phyloP scores from a whole-genome alignment of 1,140 invertebrate genomes.

The Calliphora vicina region DNA sequence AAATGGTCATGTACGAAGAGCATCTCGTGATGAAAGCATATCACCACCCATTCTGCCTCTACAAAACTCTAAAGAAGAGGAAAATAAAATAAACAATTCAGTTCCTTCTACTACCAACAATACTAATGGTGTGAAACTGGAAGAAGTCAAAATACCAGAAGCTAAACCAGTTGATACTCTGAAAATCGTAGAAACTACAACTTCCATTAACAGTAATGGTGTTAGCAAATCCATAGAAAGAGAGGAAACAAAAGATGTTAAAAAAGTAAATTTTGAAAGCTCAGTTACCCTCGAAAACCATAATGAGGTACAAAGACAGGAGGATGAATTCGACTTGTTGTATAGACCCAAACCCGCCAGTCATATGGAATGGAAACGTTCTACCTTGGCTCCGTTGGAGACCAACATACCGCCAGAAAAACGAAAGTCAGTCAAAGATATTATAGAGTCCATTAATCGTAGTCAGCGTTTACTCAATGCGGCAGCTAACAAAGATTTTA shows the following conservation, averaged over 20 bases:
- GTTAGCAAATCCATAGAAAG: too few relatives aligned
- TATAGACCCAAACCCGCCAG: constrained; percentile 24
- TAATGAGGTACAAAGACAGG: not conserved
- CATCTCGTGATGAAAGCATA: not conserved
- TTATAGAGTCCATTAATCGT: constrained; percentile 61
- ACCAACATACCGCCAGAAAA: constrained; percentile 43
- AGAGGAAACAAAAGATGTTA: too few relatives aligned
- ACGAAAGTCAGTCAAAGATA: constrained; percentile 57
- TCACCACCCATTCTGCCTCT: not conserved
- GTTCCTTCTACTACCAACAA: not conserved
- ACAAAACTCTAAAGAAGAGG: not conserved
- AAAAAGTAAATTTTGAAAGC: too few relatives aligned
- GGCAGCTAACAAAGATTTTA: constrained; percentile 51
- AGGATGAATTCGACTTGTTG: constrained; percentile 31
- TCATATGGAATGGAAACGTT: constrained; percentile 39
- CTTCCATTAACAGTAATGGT: too few relatives aligned
- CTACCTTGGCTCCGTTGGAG: constrained; percentile 38
- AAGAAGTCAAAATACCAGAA: not conserved
- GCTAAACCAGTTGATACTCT: not conserved
- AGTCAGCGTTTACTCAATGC: constrained; percentile 58
- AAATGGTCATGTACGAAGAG: constrained; percentile 4
- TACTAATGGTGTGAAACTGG: not conserved
- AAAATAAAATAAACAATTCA: not conserved
- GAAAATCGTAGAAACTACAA: too few relatives aligned
- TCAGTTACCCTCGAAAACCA: too few relatives aligned